A percentile compares a stretch with the other conserved stretches of the same genome.
These are phyloP conservation scores for Gnathonemus longibarbis DNA, from an alignment of 2,113 vertebrate genomes.

Conservation along the genomic window DNA sequence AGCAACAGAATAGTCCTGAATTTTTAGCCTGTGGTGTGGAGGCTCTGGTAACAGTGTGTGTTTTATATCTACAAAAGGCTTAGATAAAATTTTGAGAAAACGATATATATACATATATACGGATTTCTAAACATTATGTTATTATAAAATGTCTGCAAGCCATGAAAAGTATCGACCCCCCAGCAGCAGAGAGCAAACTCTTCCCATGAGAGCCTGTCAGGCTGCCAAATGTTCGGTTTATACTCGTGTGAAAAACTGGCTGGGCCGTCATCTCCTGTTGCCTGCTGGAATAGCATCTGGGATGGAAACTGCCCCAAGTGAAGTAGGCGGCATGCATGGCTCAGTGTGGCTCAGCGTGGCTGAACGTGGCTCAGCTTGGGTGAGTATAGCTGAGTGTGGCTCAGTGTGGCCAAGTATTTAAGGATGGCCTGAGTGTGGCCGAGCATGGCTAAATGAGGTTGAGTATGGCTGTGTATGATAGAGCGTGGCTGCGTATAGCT, in stretches of 20 bases:
- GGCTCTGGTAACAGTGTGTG: neutral
- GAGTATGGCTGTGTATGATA: neutral
- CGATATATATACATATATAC: neutral
- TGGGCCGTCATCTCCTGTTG: neutral
- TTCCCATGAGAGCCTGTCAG: neutral
- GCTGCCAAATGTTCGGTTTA: neutral
- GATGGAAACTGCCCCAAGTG: neutral
- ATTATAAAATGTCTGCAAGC: neutral
- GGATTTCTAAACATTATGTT: neutral
- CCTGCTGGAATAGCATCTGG: neutral
- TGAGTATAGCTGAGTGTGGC: neutral
- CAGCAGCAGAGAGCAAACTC: neutral
- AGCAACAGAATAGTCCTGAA: neutral
- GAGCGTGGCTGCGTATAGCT: neutral
- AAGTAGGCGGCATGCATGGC: neutral
- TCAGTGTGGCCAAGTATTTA: neutral
- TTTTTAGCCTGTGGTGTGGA: neutral
- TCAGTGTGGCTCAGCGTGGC: neutral
- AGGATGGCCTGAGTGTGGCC: neutral
- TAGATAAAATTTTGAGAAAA: neutral
- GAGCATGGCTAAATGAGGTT: neutral
- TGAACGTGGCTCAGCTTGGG: neutral
- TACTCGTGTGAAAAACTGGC: neutral
- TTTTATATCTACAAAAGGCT: neutral
- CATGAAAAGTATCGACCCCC: neutral